Percentiles rank a stretch among this genome's conserved stretches.
These are phyloP conservation scores for Eospalax fontanierii DNA, from an alignment of 2,797 vertebrate species.

Conservation along the genomic window DNA sequence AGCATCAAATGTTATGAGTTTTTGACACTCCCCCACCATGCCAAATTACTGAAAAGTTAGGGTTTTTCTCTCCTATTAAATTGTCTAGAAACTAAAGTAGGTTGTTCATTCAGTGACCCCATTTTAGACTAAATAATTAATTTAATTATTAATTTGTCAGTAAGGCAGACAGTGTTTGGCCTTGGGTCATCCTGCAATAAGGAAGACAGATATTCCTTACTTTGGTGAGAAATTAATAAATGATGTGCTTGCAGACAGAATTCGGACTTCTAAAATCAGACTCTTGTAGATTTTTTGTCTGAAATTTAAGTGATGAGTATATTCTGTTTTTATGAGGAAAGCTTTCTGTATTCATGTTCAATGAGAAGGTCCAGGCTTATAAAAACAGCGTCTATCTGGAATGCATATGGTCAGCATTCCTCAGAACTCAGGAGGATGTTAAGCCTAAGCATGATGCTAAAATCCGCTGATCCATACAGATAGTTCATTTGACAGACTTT, in stretches of 20 bases:
- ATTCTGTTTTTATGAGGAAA: constrained; percentile 25
- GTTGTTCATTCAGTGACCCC: not conserved
- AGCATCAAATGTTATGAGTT: not conserved
- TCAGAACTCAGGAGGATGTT: constrained; percentile 79
- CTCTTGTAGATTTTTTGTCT: not conserved
- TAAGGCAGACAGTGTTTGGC: constrained; percentile 11
- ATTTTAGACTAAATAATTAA: constrained; percentile 9
- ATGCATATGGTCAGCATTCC: constrained; percentile 76
- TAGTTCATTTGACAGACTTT: constrained; percentile 78
- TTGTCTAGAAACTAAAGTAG: constrained; percentile 35
- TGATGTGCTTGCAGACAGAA: constrained; percentile 3
- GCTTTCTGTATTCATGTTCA: constrained; percentile 18
- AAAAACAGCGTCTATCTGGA: constrained; percentile 77
- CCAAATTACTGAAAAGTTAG: not conserved
- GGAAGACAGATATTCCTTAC: not conserved
- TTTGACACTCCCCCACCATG: not conserved
- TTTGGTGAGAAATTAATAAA: constrained; percentile 62
- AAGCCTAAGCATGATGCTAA: constrained; percentile 74
- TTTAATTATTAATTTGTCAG: constrained; percentile 48
- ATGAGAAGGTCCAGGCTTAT: constrained; percentile 65
- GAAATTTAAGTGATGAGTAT: not conserved
- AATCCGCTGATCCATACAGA: constrained; percentile 80
- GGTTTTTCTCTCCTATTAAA: constrained; percentile 12
- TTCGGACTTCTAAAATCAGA: not conserved
- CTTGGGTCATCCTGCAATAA: constrained; percentile 31